A percentile compares a stretch with the other conserved stretches of the same genome.
Evolutionary conservation across 2,888 invertebrate species (phyloP).

Genomic region (Zygogramma bicolorata): DNA sequence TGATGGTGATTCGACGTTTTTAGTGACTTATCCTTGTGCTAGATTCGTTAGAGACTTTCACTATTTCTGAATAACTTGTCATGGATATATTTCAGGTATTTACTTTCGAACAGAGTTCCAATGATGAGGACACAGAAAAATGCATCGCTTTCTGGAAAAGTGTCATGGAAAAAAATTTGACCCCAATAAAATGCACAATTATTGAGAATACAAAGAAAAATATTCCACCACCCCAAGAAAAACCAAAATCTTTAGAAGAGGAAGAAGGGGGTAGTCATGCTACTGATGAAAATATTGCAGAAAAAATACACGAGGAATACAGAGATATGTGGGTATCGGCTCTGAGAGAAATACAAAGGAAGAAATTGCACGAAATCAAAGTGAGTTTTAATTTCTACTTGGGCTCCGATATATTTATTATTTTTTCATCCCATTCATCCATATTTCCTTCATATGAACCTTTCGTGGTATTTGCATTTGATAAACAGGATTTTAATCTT

Average conservation of each 20-base stretch:
- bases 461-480: too few species aligned
- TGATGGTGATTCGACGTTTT: too few species aligned
- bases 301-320: slow-evolving; percentile 39
- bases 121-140: slow-evolving; percentile 54
- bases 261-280: slow-evolving; percentile 6
- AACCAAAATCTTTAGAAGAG: slow-evolving; percentile 12
- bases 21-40: too few species aligned
- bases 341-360: slow-evolving; percentile 49
- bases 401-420: background rate
- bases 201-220: slow-evolving; percentile 43
- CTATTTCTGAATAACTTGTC: too few species aligned
- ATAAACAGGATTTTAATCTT: too few species aligned
- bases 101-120: slow-evolving; percentile 50
- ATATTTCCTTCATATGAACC: too few species aligned
- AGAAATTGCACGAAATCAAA: slow-evolving; percentile 49
- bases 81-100: slow-evolving; percentile 43
- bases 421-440: too few species aligned
- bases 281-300: slow-evolving; percentile 20
- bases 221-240: background rate
- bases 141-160: slow-evolving; percentile 56
- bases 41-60: too few species aligned
- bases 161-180: slow-evolving; percentile 54
- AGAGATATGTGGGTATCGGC: slow-evolving; percentile 46
- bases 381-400: slow-evolving; percentile 23
- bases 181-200: slow-evolving; percentile 54